Conservation (phyloP, 2,113 vertebrate species). For the Varanus komodoensis region DNA sequence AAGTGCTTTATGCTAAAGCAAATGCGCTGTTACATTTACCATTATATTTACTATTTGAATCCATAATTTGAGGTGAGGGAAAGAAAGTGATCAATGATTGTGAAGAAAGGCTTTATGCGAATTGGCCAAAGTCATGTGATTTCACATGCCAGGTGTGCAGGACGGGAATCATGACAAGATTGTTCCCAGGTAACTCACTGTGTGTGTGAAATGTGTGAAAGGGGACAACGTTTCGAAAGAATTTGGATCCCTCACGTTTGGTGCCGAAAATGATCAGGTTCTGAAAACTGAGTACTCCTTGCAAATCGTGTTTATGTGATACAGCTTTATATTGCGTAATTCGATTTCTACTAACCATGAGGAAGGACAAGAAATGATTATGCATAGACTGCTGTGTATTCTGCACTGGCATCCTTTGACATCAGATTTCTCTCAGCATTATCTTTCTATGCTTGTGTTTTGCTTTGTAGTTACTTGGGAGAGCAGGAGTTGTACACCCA, state of each 20-base stretch:
- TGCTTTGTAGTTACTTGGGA: not conserved
- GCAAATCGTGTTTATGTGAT: not conserved
- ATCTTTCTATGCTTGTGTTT: not conserved
- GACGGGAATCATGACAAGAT: not conserved
- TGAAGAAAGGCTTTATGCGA: not conserved
- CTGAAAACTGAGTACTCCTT: not conserved
- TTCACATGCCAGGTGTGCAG: not conserved
- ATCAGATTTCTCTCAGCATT: not conserved
- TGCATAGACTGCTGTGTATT: not conserved
- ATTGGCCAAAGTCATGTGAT: not conserved
- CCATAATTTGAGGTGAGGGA: not conserved
- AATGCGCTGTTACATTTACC: not conserved
- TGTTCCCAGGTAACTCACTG: not conserved
- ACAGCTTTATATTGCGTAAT: not conserved
- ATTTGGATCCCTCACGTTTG: not conserved
- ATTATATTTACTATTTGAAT: constrained; percentile 6
- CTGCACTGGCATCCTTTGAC: not conserved
- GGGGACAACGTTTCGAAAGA: not conserved
- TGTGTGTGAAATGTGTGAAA: not conserved
- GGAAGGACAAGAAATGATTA: not conserved
- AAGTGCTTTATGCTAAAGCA: not conserved
- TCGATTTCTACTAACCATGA: not conserved
- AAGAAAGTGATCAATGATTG: not conserved
- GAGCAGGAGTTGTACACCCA: not conserved
- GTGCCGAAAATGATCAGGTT: not conserved